Percentiles rank a stretch among this genome's conserved stretches.
These are phyloP conservation scores for Megaceryle torquata DNA, from an alignment of 2,113 vertebrate species.

Conservation along the genomic window DNA sequence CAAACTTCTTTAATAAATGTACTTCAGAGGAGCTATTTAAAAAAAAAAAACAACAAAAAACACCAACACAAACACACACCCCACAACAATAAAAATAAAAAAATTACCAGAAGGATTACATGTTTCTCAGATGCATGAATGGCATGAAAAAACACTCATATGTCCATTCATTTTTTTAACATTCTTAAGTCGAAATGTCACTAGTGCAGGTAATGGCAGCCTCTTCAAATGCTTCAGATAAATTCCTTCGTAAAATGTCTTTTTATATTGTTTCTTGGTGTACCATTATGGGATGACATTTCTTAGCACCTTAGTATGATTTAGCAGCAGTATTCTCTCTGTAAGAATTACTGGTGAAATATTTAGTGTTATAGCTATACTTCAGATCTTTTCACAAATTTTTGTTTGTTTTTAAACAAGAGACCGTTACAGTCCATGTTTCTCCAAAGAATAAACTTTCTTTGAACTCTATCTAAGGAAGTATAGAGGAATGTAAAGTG, in stretches of 20 bases:
- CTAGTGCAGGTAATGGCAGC: background rate
- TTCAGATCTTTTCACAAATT: background rate
- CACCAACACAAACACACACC: no score
- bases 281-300: background rate
- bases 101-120: background rate
- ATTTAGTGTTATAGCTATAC: background rate
- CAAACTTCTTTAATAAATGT: background rate
- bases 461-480: background rate
- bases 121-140: background rate
- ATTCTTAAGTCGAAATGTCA: background rate
- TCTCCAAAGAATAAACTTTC: background rate
- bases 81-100: background rate
- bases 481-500: background rate
- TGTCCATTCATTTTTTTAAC: background rate
- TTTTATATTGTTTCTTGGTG: constrained; percentile 33
- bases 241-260: background rate
- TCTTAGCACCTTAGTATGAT: background rate
- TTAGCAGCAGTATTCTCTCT: background rate
- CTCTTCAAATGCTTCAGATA: background rate
- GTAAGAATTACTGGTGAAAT: background rate
- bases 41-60: background rate
- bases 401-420: background rate
- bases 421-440: background rate
- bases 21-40: background rate
- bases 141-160: background rate